Evolutionary conservation across 2,797 vertebrate species (phyloP).

Genomic region (Apodemus agrarius): DNA sequence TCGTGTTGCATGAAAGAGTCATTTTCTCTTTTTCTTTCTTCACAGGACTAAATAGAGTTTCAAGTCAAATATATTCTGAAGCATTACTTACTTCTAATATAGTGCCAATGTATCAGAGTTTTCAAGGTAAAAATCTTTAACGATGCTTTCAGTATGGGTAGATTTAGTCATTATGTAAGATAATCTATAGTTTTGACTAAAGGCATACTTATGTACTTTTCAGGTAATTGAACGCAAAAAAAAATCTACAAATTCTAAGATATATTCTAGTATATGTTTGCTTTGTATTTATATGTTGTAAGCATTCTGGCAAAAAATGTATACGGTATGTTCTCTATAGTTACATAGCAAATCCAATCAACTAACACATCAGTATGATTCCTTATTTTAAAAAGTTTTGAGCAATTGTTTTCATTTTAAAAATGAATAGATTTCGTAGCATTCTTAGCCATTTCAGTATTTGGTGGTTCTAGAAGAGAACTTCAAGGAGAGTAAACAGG

Average conservation of each 20-base stretch:
- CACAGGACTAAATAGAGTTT: constrained; percentile 85
- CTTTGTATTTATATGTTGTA: constrained; percentile 34
- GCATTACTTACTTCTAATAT: constrained; percentile 92
- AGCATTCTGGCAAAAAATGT: neutral
- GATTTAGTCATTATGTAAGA: constrained; percentile 25
- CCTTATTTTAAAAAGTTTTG: constrained; percentile 31
- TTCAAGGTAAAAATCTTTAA: constrained; percentile 91
- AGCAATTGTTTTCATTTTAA: constrained; percentile 32
- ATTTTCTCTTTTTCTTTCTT: constrained; percentile 19
- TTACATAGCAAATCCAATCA: neutral
- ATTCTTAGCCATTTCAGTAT: neutral
- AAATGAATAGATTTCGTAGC: constrained; percentile 18
- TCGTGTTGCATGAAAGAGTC: constrained; percentile 30
- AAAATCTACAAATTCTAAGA: neutral
- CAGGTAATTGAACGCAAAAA: neutral
- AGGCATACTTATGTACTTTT: constrained; percentile 5
- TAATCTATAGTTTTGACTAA: neutral
- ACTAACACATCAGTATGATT: neutral
- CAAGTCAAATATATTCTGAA: constrained; percentile 89
- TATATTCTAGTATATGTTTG: constrained; percentile 10
- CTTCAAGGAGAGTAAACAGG: neutral
- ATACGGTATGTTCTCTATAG: neutral
- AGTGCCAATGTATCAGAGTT: constrained; percentile 94
- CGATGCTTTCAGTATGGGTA: neutral
- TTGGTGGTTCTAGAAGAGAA: neutral